Conservation (phyloP, 2,113 vertebrate genomes). For the Ariopsis seemanni region DNA sequence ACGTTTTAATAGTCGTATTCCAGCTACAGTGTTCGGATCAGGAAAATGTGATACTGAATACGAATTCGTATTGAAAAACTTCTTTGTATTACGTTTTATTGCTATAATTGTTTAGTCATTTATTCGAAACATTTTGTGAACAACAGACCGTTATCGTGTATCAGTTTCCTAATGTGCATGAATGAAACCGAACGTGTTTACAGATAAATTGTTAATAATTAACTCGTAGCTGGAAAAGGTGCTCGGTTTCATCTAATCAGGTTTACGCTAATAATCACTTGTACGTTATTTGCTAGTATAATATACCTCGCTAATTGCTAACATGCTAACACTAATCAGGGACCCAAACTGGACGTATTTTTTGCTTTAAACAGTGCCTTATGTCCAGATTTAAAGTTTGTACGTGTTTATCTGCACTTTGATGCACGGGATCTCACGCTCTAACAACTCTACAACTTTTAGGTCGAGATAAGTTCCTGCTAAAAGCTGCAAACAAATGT, state of each 20-base stretch:
- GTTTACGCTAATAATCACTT: neutral
- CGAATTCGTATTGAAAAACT: neutral
- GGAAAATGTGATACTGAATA: neutral
- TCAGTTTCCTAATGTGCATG: neutral
- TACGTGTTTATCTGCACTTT: conserved; percentile 13
- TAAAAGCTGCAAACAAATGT: neutral
- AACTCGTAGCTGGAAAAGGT: neutral
- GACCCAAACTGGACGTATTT: neutral
- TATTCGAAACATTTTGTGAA: neutral
- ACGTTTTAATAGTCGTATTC: neutral
- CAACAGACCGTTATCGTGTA: neutral
- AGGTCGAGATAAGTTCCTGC: neutral
- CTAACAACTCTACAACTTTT: neutral
- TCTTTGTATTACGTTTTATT: neutral
- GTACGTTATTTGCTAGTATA: neutral
- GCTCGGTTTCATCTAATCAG: neutral
- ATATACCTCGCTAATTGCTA: neutral
- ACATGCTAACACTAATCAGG: neutral
- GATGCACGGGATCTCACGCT: neutral
- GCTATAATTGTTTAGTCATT: neutral
- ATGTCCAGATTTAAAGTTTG: neutral
- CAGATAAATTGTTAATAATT: neutral
- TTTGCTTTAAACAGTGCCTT: conserved; percentile 1
- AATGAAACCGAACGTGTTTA: neutral
- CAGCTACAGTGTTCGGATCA: neutral